Base-by-base conservation (phyloP, 2,797 vertebrate species). In the Pangasius djambal region DNA sequence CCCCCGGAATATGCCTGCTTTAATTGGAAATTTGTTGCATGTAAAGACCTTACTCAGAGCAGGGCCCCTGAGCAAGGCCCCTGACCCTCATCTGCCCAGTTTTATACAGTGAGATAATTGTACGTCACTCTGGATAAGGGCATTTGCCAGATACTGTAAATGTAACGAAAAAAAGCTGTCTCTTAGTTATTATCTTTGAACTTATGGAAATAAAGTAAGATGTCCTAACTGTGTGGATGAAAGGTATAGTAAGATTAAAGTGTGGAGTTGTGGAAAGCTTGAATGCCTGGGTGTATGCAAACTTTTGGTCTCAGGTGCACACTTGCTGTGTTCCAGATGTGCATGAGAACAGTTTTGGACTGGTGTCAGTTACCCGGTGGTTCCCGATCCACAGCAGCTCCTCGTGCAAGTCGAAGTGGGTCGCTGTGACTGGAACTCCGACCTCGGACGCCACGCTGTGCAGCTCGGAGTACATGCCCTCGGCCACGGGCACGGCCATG, bases 311-410 rank as follows among this genome's bases (percentile, higher is more conserved):
- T 40, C 20, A 61, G 7, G 20, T 61, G 31, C 31, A 59, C 25
- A 44, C 18, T 18, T 83, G 59, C 59, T 44, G 81, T 48, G 6
- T 28, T 63, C 37, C 59, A 40, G 59, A 61, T 28, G 79, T 44
- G 34, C 55, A 61, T 25, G 34, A 34, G 16, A 8, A 5, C 4
- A 57, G 72, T 65, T 57, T 13, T 75, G 55, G 22, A 85, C 6
- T 37, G 78, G 78, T 50, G 75, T 86, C 79, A 31, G 65, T 95
- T 93, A 99, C 98, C 95, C 98, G 96, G 4, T 99, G 98, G 94
- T 98, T 99, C 50, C 98, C 98, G 90, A 98, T 97, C 98, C 98
- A 99, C 6, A 99, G 97, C 94, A 98, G 96, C 95, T 99, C 98
- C 92, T 99, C 98, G 70, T 99, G 98, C 22, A 97, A 94, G 91